Conservation (phyloP, 2,113 vertebrate species). For the Notothenia coriiceps region DNA sequence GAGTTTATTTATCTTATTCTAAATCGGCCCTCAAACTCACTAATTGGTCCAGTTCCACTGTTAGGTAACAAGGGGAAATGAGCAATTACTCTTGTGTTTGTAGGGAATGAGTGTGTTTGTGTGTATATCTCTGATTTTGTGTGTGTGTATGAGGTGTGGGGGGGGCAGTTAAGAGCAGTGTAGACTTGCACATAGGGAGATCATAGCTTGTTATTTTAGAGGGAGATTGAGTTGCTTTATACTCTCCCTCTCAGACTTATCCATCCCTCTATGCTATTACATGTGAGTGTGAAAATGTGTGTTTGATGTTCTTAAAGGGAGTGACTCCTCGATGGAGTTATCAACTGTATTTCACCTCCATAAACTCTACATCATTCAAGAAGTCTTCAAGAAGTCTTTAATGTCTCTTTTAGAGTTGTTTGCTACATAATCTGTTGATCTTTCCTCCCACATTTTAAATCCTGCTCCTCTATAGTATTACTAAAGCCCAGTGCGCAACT, state of each 20-base stretch:
- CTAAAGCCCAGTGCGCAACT: constrained; percentile 59
- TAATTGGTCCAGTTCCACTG: constrained; percentile 87
- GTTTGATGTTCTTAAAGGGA: constrained; percentile 44
- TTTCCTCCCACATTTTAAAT: constrained; percentile 45
- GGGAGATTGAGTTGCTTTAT: constrained; percentile 24
- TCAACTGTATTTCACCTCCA: constrained; percentile 41
- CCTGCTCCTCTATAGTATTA: constrained; percentile 38
- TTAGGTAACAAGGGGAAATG: constrained; percentile 87
- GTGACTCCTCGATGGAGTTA: constrained; percentile 53
- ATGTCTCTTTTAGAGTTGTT: constrained; percentile 52
- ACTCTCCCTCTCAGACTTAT: constrained; percentile 14
- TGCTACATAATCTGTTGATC: constrained; percentile 59
- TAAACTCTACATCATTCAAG: constrained; percentile 28
- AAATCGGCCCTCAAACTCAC: constrained; percentile 84
- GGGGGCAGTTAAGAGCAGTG: constrained; percentile 23
- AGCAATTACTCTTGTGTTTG: constrained; percentile 85
- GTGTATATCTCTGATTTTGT: constrained; percentile 27
- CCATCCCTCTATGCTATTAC: not conserved
- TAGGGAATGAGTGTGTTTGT: constrained; percentile 61
- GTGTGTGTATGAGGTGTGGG: constrained; percentile 36
- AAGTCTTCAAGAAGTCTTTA: constrained; percentile 28
- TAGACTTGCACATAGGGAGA: constrained; percentile 39
- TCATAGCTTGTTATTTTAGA: constrained; percentile 55
- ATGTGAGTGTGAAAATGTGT: not conserved
- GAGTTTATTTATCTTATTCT: constrained; percentile 88